These are phyloP conservation scores for Telmatochromis sp. DNA, from an alignment of 2,113 vertebrate species.

Conservation along the genomic window DNA sequence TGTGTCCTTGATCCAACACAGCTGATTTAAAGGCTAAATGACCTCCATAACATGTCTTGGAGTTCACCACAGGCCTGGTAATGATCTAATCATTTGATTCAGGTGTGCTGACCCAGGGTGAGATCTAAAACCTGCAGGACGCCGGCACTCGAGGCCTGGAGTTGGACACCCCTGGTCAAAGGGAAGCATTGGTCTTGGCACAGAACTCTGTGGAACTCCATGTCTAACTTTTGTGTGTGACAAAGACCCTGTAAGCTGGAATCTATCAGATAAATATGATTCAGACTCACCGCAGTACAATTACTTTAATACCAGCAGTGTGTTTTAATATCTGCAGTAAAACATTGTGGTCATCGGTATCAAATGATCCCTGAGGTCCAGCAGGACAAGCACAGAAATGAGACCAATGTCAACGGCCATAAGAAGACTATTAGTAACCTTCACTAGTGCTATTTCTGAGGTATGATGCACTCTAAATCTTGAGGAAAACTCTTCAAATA, in stretches of 20 bases:
- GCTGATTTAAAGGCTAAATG: background rate
- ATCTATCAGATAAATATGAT: background rate
- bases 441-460: background rate
- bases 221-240: background rate
- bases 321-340: background rate
- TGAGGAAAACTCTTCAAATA: background rate
- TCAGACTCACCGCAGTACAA: background rate
- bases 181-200: background rate
- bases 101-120: background rate
- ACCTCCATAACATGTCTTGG: accelerated
- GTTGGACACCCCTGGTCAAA: accelerated
- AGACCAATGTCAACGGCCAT: background rate
- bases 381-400: background rate
- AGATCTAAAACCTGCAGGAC: background rate
- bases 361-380: background rate
- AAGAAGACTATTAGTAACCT: background rate
- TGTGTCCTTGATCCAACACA: background rate
- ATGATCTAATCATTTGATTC: accelerated
- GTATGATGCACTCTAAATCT: background rate
- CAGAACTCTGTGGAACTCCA: accelerated
- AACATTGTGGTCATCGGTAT: background rate
- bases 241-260: background rate
- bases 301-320: background rate
- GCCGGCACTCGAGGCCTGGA: background rate
- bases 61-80: accelerated